Conservation (phyloP, 2,113 vertebrate species). For the Tauraco erythrolophus region DNA sequence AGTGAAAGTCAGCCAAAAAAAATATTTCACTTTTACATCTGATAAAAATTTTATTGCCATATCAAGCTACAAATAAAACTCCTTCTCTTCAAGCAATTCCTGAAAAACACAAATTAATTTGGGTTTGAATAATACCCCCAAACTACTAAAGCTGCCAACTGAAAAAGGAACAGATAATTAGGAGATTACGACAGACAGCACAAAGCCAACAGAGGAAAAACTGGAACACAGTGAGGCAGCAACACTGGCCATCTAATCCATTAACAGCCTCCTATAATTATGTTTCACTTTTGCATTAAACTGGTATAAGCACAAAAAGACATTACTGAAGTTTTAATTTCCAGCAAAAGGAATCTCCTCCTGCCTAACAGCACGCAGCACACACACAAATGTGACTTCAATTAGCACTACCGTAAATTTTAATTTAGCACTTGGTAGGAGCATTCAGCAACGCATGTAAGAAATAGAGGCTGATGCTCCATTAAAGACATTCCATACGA, state of each 20-base stretch:
- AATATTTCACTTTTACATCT: slow-evolving; percentile 9
- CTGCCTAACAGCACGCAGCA: slow-evolving; percentile 32
- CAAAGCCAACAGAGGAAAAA: slow-evolving; percentile 41
- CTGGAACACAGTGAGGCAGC: slow-evolving; percentile 35
- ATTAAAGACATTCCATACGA: neutral
- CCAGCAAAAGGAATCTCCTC: slow-evolving; percentile 45
- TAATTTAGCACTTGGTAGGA: slow-evolving; percentile 68
- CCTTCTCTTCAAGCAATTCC: slow-evolving; percentile 48
- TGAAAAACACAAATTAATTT: slow-evolving; percentile 68
- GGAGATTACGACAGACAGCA: slow-evolving; percentile 44
- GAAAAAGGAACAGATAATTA: slow-evolving; percentile 64
- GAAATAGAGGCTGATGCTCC: neutral
- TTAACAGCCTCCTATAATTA: slow-evolving; percentile 60
- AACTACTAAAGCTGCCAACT: slow-evolving; percentile 54
- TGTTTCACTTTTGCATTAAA: slow-evolving; percentile 49
- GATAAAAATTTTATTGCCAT: slow-evolving; percentile 56
- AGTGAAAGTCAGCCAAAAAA: slow-evolving; percentile 3
- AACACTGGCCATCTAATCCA: slow-evolving; percentile 45
- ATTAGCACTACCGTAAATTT: slow-evolving; percentile 51
- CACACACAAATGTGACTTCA: slow-evolving; percentile 45
- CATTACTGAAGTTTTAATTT: slow-evolving; percentile 61
- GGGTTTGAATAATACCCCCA: slow-evolving; percentile 46
- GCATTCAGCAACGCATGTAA: neutral
- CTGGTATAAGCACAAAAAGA: slow-evolving; percentile 54
- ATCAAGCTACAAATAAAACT: slow-evolving; percentile 57